Evolutionary conservation across 2,888 invertebrate species (phyloP).

Genomic region (Acanthosepion pharaonis): DNA sequence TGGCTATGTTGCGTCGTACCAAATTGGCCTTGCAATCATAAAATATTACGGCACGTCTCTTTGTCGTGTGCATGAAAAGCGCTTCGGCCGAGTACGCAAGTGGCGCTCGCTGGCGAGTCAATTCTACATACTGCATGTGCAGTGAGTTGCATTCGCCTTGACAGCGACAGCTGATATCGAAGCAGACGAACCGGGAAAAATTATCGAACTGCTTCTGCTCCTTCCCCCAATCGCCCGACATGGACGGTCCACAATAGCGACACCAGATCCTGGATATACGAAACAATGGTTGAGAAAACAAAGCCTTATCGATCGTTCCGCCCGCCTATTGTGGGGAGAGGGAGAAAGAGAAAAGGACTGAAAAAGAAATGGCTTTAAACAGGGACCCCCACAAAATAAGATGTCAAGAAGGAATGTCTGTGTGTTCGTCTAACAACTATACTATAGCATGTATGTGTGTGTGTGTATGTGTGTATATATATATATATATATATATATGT

Average conservation of each 20-base stretch:
- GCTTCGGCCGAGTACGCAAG: too few relatives aligned
- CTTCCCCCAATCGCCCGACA: background rate
- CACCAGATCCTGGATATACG: background rate
- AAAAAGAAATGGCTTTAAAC: background rate
- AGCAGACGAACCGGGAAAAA: conserved; percentile 33
- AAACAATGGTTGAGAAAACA: conserved; percentile 38
- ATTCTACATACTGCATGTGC: background rate
- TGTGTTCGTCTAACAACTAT: background rate
- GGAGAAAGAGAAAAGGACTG: background rate
- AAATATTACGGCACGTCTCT: too few relatives aligned
- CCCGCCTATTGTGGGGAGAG: too few relatives aligned
- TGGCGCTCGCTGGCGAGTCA: background rate
- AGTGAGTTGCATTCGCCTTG: background rate
- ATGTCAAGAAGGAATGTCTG: background rate
- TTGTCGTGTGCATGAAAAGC: too few relatives aligned
- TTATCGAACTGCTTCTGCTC: background rate
- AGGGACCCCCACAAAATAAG: too few relatives aligned
- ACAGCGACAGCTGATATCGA: conserved; percentile 14
- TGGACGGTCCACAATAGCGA: conserved; percentile 38
- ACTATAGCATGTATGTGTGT: background rate
- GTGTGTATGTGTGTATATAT: too few relatives aligned
- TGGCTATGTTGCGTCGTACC: too few relatives aligned
- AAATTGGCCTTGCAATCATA: too few relatives aligned
- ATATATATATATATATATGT: too few relatives aligned
- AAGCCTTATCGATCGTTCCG: background rate